Conservation (phyloP, 2,888 invertebrate species). For the Limnephilus lunatus region DNA sequence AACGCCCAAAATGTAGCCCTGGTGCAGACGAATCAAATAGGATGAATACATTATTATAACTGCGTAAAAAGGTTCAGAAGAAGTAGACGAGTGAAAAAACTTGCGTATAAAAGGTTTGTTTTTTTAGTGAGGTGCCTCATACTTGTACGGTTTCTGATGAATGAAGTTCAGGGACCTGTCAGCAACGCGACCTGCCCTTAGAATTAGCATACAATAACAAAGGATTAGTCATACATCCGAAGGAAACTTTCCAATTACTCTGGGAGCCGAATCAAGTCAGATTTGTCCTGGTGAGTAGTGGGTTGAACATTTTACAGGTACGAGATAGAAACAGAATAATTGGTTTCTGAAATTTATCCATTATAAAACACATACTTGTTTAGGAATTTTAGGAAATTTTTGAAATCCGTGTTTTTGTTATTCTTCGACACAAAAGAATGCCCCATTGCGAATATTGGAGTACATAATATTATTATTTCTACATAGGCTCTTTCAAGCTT, state of each 20-base stretch:
- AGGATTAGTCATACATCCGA: constrained; percentile 44
- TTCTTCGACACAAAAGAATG: not conserved
- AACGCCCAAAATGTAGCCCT: not conserved
- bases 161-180: constrained; percentile 55
- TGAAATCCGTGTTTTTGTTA: not conserved
- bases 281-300: not conserved
- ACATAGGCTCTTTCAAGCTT: no score
- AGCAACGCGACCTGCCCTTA: constrained; percentile 59
- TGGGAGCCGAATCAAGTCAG: constrained; percentile 47
- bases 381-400: not conserved
- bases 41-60: not conserved
- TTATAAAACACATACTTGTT: not conserved
- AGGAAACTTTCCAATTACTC: constrained; percentile 56
- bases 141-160: not conserved
- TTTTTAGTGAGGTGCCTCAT: not conserved
- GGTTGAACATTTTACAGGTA: not conserved
- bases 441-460: not conserved
- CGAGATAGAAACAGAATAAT: not conserved
- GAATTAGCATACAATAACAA: constrained; percentile 61
- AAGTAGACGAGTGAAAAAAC: not conserved
- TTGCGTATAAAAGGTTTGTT: not conserved
- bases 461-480: not conserved
- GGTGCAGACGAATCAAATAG: not conserved
- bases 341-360: not conserved
- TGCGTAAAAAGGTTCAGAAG: not conserved